phyloP scores from a whole-genome alignment of 1,140 invertebrate species.

The Lordiphosa mommai region DNA sequence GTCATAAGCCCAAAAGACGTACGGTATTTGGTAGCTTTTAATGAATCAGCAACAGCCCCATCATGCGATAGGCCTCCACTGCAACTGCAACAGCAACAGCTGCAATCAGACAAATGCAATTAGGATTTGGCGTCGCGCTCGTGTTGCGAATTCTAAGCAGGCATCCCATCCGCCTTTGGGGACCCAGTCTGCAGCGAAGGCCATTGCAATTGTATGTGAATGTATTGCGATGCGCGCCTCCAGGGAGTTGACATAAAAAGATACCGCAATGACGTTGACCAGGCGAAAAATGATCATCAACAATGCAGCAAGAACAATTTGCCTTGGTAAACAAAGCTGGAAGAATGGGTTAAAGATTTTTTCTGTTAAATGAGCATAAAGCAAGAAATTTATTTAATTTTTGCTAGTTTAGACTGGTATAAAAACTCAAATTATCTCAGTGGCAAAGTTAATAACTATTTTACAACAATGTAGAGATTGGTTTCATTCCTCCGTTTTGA shows the following conservation, averaged over 20 bases:
- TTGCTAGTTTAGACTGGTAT: too few relatives aligned
- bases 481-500: too few relatives aligned
- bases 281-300: conserved; percentile 23
- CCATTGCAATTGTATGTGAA: conserved; percentile 7
- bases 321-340: too few relatives aligned
- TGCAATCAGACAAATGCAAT: conserved; percentile 74
- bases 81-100: conserved; percentile 17
- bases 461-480: too few relatives aligned
- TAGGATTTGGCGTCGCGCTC: conserved; percentile 65
- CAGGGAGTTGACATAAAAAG: conserved; percentile 45
- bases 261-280: conserved; percentile 26
- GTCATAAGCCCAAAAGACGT: conserved; percentile 50
- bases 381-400: too few relatives aligned
- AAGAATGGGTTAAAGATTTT: too few relatives aligned
- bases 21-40: conserved; percentile 35
- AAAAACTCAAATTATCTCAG: too few relatives aligned
- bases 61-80: background rate
- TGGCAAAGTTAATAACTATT: too few relatives aligned
- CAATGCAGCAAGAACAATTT: conserved; percentile 3
- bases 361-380: too few relatives aligned
- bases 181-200: conserved; percentile 9
- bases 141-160: conserved; percentile 56
- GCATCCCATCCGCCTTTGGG: conserved; percentile 13
- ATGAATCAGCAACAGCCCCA: conserved; percentile 58
- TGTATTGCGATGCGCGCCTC: conserved; percentile 18